A percentile compares a stretch with the other conserved stretches of the same genome.
Evolutionary conservation across 2,888 invertebrate species (phyloP).

Genomic region (Trissolcus japonicus): DNA sequence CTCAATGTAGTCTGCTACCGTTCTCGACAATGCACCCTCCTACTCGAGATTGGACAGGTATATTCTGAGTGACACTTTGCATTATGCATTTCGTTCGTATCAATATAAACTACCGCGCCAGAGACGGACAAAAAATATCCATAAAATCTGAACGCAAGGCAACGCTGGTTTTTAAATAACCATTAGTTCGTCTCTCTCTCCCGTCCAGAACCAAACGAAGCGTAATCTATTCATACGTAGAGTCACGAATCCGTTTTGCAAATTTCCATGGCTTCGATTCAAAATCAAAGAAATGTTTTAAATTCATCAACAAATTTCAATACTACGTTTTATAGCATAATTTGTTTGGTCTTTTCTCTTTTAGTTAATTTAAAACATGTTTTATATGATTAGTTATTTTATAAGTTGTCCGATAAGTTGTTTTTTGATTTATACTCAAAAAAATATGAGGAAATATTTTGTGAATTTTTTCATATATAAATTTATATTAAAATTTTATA

Average conservation of each 20-base stretch:
- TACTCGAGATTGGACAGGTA: conserved; percentile 67
- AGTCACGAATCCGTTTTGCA: background rate
- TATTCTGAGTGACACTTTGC: conserved; percentile 60
- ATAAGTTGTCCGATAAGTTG: too few relatives aligned
- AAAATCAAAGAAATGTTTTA: too few relatives aligned
- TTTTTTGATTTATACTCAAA: too few relatives aligned
- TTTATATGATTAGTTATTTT: too few relatives aligned
- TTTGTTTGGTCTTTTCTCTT: too few relatives aligned
- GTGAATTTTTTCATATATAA: too few relatives aligned
- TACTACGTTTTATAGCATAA: too few relatives aligned
- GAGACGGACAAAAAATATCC: conserved; percentile 42
- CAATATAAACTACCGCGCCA: conserved; percentile 49
- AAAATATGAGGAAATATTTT: too few relatives aligned
- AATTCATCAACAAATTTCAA: too few relatives aligned
- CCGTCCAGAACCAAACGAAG: conserved; percentile 7
- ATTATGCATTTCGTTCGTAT: conserved; percentile 57
- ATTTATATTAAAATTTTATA: too few relatives aligned
- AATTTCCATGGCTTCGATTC: too few relatives aligned
- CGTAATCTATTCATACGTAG: conserved; percentile 1
- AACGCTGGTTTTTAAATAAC: conserved; percentile 39
- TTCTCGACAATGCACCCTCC: conserved; percentile 61
- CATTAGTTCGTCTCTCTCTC: conserved; percentile 6
- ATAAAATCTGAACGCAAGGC: conserved; percentile 31
- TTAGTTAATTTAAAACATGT: too few relatives aligned
- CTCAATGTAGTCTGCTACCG: conserved; percentile 67